Percentiles rank a stretch among this genome's conserved stretches.
Evolutionary conservation across 2,113 vertebrate genomes (phyloP).

Genomic region (Gadus chalcogrammus): DNA sequence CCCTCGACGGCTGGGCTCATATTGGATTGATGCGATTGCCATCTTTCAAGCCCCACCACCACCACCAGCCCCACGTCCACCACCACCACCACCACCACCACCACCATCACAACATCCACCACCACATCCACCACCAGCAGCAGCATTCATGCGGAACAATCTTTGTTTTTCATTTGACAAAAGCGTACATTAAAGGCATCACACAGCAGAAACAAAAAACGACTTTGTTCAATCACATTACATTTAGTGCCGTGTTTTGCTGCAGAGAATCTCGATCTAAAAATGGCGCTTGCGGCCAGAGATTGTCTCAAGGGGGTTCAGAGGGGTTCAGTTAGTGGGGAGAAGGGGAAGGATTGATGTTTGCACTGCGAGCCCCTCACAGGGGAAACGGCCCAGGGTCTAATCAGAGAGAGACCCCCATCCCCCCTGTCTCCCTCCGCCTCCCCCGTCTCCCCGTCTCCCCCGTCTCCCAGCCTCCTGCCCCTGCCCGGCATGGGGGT

Average conservation of each 20-base stretch:
- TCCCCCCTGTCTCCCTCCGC: constrained; percentile 15
- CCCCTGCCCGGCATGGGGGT: constrained; percentile 60
- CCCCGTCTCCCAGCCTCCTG: constrained; percentile 12
- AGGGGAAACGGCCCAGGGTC: constrained; percentile 65
- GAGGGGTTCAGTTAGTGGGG: constrained; percentile 61
- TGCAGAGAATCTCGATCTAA: constrained; percentile 46
- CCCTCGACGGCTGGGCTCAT: constrained; percentile 29
- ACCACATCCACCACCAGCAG: too few species aligned
- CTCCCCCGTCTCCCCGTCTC: background rate
- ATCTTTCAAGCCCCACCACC: too few species aligned
- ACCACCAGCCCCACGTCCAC: too few species aligned
- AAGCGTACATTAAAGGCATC: constrained; percentile 30
- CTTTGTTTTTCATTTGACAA: constrained; percentile 37
- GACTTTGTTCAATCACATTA: constrained; percentile 48
- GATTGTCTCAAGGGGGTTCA: constrained; percentile 70
- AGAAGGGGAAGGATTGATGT: constrained; percentile 63
- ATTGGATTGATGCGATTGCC: constrained; percentile 20
- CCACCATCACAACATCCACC: too few species aligned
- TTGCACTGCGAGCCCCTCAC: constrained; percentile 50
- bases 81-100: too few species aligned
- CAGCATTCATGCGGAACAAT: background rate
- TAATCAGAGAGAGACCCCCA: constrained; percentile 61
- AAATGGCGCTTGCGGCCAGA: constrained; percentile 53
- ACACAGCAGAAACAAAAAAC: constrained; percentile 38
- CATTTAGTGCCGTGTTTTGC: constrained; percentile 39